These are phyloP conservation scores for Caranx melampygus DNA, from an alignment of 2,113 vertebrate species.

Conservation along the genomic window DNA sequence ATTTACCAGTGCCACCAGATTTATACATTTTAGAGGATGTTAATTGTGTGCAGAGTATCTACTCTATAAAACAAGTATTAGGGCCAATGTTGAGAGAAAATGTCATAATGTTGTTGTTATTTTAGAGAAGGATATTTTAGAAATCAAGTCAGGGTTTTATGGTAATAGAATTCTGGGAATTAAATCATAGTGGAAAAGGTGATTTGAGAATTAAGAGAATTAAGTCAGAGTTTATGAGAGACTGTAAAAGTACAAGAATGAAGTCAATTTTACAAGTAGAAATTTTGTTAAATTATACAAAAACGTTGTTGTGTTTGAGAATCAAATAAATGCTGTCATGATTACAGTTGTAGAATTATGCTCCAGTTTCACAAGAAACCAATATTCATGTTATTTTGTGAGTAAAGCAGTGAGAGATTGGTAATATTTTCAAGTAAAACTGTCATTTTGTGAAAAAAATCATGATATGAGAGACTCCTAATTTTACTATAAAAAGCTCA, in stretches of 20 bases:
- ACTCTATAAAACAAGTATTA: background rate
- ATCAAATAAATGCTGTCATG: background rate
- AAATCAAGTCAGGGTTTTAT: background rate
- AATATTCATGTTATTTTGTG: too few relatives aligned
- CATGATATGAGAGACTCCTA: too few relatives aligned
- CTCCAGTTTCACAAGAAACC: too few relatives aligned
- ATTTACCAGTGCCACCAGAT: conserved; percentile 8
- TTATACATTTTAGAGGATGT: background rate
- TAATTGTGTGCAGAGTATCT: background rate
- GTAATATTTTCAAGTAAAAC: too few relatives aligned
- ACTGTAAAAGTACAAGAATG: background rate
- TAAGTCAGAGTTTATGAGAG: background rate
- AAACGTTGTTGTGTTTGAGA: too few relatives aligned
- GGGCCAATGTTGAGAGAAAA: background rate
- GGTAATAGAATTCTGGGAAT: background rate
- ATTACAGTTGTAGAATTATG: too few relatives aligned
- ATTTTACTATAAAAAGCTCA: too few relatives aligned
- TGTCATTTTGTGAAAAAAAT: too few relatives aligned
- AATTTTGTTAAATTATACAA: too few relatives aligned
- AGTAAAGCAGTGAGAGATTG: too few relatives aligned
- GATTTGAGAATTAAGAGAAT: background rate
- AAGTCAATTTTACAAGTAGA: too few relatives aligned
- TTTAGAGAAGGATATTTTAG: background rate
- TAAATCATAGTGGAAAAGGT: background rate
- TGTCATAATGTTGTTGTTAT: background rate